Conservation (phyloP, 2,113 vertebrate species). For the Equus quagga region DNA sequence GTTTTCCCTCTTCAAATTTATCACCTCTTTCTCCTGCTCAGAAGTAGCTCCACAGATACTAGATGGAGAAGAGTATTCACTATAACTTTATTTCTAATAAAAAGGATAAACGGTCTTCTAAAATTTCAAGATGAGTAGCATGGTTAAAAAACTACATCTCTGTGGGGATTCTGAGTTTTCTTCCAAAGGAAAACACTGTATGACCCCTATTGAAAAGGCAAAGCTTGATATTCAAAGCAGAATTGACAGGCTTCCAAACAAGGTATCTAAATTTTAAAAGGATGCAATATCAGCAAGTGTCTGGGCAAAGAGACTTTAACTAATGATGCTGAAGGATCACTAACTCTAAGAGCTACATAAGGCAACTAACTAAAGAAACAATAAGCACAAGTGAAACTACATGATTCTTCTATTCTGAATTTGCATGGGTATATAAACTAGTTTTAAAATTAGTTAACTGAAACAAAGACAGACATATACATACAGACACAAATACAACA, state of each 20-base stretch:
- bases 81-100: not conserved
- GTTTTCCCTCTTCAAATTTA: not conserved
- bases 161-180: not conserved
- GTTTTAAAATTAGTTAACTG: slow-evolving; percentile 11
- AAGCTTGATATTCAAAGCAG: slow-evolving; percentile 34
- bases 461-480: not conserved
- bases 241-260: slow-evolving; percentile 24
- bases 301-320: not conserved
- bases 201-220: not conserved
- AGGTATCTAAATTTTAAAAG: slow-evolving; percentile 1
- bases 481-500: not conserved
- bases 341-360: slow-evolving; percentile 8
- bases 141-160: not conserved
- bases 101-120: not conserved
- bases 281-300: not conserved
- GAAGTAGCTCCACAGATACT: not conserved
- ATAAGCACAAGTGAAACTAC: not conserved
- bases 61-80: not conserved
- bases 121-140: not conserved
- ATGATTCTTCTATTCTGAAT: slow-evolving; percentile 22
- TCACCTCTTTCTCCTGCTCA: not conserved
- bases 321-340: not conserved
- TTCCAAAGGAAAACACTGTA: not conserved
- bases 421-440: not conserved
- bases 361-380: not conserved